Evolutionary conservation across 2,113 vertebrate species (phyloP).

Genomic region (Tragelaphus imberbis): DNA sequence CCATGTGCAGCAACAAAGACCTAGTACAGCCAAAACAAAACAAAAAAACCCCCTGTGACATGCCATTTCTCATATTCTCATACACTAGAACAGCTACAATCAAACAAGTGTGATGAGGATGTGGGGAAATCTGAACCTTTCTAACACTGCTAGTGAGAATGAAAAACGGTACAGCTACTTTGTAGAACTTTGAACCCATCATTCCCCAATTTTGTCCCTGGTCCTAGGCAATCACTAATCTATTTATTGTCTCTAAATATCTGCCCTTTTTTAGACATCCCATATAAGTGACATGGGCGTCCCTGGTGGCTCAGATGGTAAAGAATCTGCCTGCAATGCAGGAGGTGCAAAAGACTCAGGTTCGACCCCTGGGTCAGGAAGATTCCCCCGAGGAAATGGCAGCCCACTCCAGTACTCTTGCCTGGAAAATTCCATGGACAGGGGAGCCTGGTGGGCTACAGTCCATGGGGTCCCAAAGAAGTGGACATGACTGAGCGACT

Average conservation of each 20-base stretch:
- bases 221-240: not conserved
- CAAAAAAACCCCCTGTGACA: not conserved
- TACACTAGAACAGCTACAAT: not conserved
- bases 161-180: not conserved
- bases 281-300: not conserved
- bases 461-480: not conserved
- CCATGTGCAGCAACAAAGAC: not conserved
- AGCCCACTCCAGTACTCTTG: not conserved
- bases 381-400: not conserved
- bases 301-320: not conserved
- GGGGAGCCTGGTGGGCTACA: not conserved
- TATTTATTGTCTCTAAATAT: not conserved
- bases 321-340: not conserved
- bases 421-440: not conserved
- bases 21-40: not conserved
- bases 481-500: not conserved
- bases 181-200: not conserved
- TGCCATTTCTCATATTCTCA: not conserved
- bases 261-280: not conserved
- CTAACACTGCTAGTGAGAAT: not conserved
- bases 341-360: not conserved
- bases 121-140: not conserved
- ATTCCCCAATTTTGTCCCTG: not conserved
- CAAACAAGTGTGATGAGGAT: not conserved
- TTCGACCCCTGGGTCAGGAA: not conserved